phyloP scores from a whole-genome alignment of 1,140 invertebrate genomes.

The Calliopsis andreniformis region DNA sequence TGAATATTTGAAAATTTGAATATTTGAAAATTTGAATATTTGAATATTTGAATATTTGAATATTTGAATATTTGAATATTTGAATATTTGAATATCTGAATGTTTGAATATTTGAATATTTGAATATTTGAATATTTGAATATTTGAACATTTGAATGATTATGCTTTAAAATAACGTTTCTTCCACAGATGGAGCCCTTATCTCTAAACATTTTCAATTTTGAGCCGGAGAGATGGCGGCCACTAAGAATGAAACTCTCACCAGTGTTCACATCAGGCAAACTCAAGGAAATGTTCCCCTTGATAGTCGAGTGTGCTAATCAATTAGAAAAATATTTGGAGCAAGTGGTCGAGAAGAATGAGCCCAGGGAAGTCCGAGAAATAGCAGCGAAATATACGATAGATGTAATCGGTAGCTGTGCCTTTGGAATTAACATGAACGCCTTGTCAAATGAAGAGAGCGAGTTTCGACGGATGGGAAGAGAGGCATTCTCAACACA shows the following conservation, averaged over 20 bases:
- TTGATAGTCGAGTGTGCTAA: conserved; percentile 65
- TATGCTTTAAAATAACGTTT: neutral
- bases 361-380: conserved; percentile 79
- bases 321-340: conserved; percentile 73
- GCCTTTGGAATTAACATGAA: conserved; percentile 76
- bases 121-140: too few species aligned
- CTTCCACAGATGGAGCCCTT: conserved; percentile 63
- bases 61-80: too few species aligned
- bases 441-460: conserved; percentile 78
- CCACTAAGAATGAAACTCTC: conserved; percentile 79
- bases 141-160: neutral
- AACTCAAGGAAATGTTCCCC: conserved; percentile 73
- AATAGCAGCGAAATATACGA: conserved; percentile 78
- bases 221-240: conserved; percentile 79
- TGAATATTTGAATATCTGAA: too few species aligned
- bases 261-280: conserved; percentile 62
- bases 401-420: conserved; percentile 80
- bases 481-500: conserved; percentile 72
- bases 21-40: conserved; percentile 56
- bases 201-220: conserved; percentile 68
- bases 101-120: too few species aligned
- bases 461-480: conserved; percentile 77
- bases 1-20: conserved; percentile 54
- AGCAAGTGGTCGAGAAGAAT: conserved; percentile 63
- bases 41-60: too few species aligned